Base-by-base conservation (phyloP, 23 tunicate genomes). In the Ascidia mentula region DNA sequence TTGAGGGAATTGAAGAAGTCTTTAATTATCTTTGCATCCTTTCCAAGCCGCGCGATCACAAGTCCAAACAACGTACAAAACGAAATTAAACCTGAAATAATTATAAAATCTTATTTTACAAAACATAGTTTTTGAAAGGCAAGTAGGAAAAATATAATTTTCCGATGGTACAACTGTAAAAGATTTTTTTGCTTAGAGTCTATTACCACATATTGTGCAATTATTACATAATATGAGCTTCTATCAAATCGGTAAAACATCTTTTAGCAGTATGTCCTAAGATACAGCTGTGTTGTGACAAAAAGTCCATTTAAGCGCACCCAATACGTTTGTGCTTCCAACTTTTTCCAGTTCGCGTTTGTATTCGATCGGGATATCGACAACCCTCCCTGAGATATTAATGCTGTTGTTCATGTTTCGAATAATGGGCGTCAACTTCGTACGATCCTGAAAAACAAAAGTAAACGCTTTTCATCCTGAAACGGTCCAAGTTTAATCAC, bases 1-100 rank as follows among this genome's bases (percentile, higher is more conserved):
- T 93, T 93, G 32, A 88, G 34, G 37, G 59, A 37, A 13, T 74
- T 36, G 75, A 93, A 78, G 46, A 93, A 81, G 13, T 88, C 86
- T 36, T 69, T 18, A 20, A 93, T 80, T 30, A 79, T 33, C 72
- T 81, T 84, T 0, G 80, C 93, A 35, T 88, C 84, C 65, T 84
- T 77, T 76, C 87, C 84, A 32, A 93, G 31, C 6, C 86, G 84
- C 0, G 93, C 84, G 3, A 93, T 38, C 26, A 74, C 84, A 20
- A 93, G 72, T 9, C 98, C 98, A 77, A 93, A 93, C 7, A 90
- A 76, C 22, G 88, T 73, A 24, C 79, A 80, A 60, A 93, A 93
- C 0, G 77, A 78, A 7, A 93, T 88, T 6, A 93, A 20, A 32
- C 98, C 98, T 93, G 59, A 20, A 60, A 72, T n/a, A n/a, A n/a